Evolutionary conservation across 1,140 invertebrate genomes (phyloP), one percentile per base, ranked within the genome.

Genomic region (Hermatobates lingyangjiaoensis): DNA sequence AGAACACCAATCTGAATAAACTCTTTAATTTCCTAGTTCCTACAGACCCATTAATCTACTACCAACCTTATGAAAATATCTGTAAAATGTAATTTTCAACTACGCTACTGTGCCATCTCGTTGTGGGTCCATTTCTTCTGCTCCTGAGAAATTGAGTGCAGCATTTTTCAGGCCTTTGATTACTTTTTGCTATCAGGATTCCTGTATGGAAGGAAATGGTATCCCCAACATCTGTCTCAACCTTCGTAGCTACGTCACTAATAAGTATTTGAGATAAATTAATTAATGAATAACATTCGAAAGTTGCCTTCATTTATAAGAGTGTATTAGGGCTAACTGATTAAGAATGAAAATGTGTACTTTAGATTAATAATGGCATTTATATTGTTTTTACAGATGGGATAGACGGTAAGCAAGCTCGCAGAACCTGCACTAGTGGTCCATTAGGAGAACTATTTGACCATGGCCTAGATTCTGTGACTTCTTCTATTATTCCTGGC

Each of bases 341-440:
- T 34, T 34, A 34, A 34, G 30, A 10, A 10, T n/a, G 7, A 7
- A 10, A 10, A 34, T 10, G n/a, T 34, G 7, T 34, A n/a, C 30
- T 34, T 34, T 34, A 34, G 7, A n/a, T 34, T 34, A 34, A 10
- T 34, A 34, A 10, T 34, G n/a, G 14, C 4, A 10, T 42, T 42
- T 42, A 12, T 42, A 5, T 42, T 42, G 15, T 50, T 57, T 62
- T 50, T 66, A 50, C 65, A 80, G 95, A 98, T 74, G 95, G 94
- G 30, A 96, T 98, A 52, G 96, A 99, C 71, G 95, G 96, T 1
- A 99, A 99, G 66, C 95, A 98, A 69, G 96, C 96, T 0, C 72
- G 95, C 45, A 71, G 93, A 18, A 98, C 95, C 0, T 80, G 85
- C 44, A 85, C 87, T 0, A 89, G 83, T 40, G 84, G 89, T 1